Base-by-base conservation (phyloP, 2,113 vertebrate species). In the Phaethornis superciliosus region DNA sequence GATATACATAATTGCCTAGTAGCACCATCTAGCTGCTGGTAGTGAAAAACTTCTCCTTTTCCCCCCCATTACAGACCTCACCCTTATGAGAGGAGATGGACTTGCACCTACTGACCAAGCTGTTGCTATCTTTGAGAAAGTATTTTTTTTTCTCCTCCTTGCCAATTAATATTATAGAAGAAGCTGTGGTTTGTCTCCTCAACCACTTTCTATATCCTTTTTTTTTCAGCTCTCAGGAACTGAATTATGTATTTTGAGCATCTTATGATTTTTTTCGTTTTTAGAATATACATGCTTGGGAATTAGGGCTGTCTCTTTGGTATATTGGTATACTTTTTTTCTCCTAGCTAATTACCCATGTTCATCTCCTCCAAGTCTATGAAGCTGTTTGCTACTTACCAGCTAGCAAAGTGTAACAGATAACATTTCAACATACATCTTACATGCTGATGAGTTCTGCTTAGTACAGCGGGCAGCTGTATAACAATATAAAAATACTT, bases 1-100 rank as follows among this genome's bases (percentile, higher is more conserved):
- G 55, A n/a, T 86, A 7, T 28, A 85, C 47, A 9, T 93, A 52
- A 15, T 77, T 91, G 85, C 77, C 27, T 35, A 72, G 88, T 54
- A 93, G 94, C 93, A 96, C 97, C 97, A 97, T 95, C 97, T 98
- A 89, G 97, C 92, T 96, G 95, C 83, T 83, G 30, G 30, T 14
- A 76, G 21, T 56, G 86, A 81, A 74, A 88, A 85, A 28, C 37
- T 81, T 74, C 4, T 55, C 30, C 40, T 40, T 44, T 28, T 35
- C 3, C 15, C 6, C 12, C 54, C 14, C 9, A 23, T 4, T 33
- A 40, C 17, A 40, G 32, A 37, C 8, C 3, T 51, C 21, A 88
- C 12, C 30, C 51, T 42, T 46, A 21, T 37, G 26, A 42, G 28
- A 67, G 24, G 44, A 89, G 44, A 12, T 62, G 44, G 22, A 17